These are phyloP conservation scores for Anadara kagoshimensis DNA, from an alignment of 1,140 invertebrate species.

Conservation along the genomic window DNA sequence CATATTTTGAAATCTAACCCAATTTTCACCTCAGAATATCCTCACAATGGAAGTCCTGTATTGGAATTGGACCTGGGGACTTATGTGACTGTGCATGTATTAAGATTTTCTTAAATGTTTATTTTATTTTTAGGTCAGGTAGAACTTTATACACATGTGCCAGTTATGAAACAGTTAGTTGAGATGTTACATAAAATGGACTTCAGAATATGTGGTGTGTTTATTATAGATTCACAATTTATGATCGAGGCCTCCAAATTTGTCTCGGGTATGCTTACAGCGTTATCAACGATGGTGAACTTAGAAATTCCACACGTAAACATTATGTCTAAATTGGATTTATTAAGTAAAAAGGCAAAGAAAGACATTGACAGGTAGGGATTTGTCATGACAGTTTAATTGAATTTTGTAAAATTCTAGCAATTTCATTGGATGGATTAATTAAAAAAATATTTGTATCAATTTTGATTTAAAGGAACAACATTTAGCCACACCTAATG, in stretches of 20 bases:
- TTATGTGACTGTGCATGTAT: no score
- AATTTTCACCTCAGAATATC: no score
- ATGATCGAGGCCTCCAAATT: constrained; percentile 97
- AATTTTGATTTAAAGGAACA: no score
- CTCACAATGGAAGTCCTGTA: no score
- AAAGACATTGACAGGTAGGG: constrained; percentile 82
- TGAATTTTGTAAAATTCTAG: background rate
- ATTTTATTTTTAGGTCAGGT: constrained; percentile 85
- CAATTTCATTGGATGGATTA: no score
- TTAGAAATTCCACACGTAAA: constrained; percentile 96
- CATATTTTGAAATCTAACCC: no score
- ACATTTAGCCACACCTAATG: no score
- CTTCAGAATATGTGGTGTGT: constrained; percentile 93
- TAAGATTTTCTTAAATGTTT: no score
- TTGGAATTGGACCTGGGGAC: no score
- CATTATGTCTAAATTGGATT: constrained; percentile 96
- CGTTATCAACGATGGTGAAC: constrained; percentile 97
- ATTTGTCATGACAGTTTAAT: background rate
- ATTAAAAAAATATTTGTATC: no score
- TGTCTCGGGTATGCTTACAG: constrained; percentile 93
- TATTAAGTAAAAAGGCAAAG: constrained; percentile 87
- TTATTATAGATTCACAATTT: constrained; percentile 96
- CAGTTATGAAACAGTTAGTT: constrained; percentile 89
- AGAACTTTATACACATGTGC: constrained; percentile 97
- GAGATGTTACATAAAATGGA: constrained; percentile 87